Percentiles rank a stretch among this genome's conserved stretches.
Conservation (phyloP, 2,797 vertebrate genomes). For the Zonotrichia albicollis region DNA sequence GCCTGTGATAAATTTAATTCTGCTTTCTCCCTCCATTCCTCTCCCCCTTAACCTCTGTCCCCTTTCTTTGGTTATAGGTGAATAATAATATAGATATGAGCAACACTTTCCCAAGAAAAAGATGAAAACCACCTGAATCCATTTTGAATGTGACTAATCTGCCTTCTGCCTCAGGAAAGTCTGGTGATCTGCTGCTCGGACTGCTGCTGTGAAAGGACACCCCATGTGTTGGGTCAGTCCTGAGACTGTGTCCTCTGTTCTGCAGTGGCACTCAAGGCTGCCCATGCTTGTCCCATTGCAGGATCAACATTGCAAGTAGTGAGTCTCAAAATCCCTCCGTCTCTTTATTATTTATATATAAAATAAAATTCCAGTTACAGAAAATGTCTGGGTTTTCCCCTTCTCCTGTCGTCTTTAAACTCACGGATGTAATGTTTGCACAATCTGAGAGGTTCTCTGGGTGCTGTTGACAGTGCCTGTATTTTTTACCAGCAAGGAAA, state of each 20-base stretch:
- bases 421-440: not conserved
- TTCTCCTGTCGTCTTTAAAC: not conserved
- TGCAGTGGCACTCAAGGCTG: not conserved
- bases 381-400: not conserved
- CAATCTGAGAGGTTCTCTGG: not conserved
- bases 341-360: conserved; percentile 73
- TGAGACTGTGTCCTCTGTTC: conserved; percentile 1
- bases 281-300: not conserved
- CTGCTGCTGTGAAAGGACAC: conserved; percentile 49
- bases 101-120: conserved; percentile 48
- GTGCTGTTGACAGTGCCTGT: not conserved
- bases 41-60: not conserved
- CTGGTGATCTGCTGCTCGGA: not conserved
- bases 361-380: conserved; percentile 70
- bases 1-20: not conserved
- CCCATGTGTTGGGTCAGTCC: conserved; percentile 6
- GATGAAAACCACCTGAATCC: conserved; percentile 15
- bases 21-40: not conserved
- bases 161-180: conserved; percentile 64
- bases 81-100: conserved; percentile 38
- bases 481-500: not conserved
- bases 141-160: conserved; percentile 63
- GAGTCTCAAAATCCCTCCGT: conserved; percentile 54
- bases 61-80: conserved; percentile 57
- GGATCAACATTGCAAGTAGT: conserved; percentile 27